A percentile compares a stretch with the other conserved stretches of the same genome.
Conservation (phyloP, 2,113 vertebrate genomes). For the Mionectes macconnelli region DNA sequence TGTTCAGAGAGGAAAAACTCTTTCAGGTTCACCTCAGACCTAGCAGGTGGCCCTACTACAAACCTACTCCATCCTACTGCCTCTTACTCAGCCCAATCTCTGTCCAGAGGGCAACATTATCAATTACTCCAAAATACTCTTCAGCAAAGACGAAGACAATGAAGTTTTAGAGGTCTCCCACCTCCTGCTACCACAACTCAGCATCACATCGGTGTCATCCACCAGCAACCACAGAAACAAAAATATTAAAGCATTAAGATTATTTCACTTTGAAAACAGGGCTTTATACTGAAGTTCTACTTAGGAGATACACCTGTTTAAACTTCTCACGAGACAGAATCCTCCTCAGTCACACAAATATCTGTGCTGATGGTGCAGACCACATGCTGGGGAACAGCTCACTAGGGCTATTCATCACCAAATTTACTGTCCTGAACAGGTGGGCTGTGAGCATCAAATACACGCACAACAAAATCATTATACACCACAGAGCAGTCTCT, state of each 20-base stretch:
- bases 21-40: neutral
- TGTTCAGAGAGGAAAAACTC: neutral
- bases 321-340: neutral
- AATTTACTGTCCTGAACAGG: constrained; percentile 56
- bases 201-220: neutral
- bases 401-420: constrained; percentile 29
- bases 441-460: neutral
- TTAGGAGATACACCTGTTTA: constrained; percentile 1
- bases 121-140: neutral
- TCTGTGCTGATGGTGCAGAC: neutral
- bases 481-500: neutral
- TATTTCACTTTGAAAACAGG: neutral
- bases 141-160: neutral
- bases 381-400: neutral
- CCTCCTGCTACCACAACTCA: neutral
- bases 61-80: neutral
- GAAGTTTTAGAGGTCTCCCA: neutral
- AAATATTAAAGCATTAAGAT: neutral
- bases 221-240: neutral
- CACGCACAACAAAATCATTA: neutral
- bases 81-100: neutral
- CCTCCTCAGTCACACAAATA: constrained; percentile 7
- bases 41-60: neutral
- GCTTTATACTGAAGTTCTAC: neutral
- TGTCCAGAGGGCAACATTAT: neutral